Evolutionary conservation across 1,140 invertebrate genomes (phyloP).

Genomic region (Lycorma delicatula): DNA sequence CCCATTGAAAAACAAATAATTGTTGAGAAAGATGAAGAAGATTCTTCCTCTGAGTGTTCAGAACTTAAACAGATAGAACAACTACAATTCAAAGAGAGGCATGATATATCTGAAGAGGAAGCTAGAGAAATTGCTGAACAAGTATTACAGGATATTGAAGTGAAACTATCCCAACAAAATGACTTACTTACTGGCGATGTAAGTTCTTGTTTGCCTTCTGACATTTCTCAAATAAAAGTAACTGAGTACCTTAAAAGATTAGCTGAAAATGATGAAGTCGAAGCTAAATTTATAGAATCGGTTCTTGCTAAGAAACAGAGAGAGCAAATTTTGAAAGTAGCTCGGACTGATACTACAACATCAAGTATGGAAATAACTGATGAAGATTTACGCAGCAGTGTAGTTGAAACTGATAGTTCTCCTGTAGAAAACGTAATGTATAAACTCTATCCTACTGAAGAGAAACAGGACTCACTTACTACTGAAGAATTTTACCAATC

Average conservation of each 20-base stretch:
- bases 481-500: neutral
- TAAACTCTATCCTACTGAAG: slow-evolving; percentile 23
- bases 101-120: slow-evolving; percentile 33
- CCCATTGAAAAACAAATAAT: slow-evolving; percentile 32
- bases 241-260: slow-evolving; percentile 39
- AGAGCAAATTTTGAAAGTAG: slow-evolving; percentile 37
- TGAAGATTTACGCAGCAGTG: slow-evolving; percentile 54
- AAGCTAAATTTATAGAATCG: slow-evolving; percentile 41
- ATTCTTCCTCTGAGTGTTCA: slow-evolving; percentile 1
- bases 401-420: slow-evolving; percentile 54
- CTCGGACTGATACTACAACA: slow-evolving; percentile 45
- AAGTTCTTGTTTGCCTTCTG: slow-evolving; percentile 18
- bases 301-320: slow-evolving; percentile 41
- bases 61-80: slow-evolving; percentile 19
- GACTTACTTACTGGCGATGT: slow-evolving; percentile 19
- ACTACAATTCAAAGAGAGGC: slow-evolving; percentile 14
- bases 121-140: slow-evolving; percentile 40
- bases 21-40: slow-evolving; percentile 35
- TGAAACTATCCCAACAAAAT: slow-evolving; percentile 39
- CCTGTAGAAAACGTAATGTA: slow-evolving; percentile 50
- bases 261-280: slow-evolving; percentile 40
- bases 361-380: slow-evolving; percentile 58
- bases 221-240: slow-evolving; percentile 35
- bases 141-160: slow-evolving; percentile 45
- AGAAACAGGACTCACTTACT: slow-evolving; percentile 1